Percentiles rank a stretch among this genome's conserved stretches.
phyloP scores from a whole-genome alignment of 2,888 invertebrate species.

The Drosophila affinis region DNA sequence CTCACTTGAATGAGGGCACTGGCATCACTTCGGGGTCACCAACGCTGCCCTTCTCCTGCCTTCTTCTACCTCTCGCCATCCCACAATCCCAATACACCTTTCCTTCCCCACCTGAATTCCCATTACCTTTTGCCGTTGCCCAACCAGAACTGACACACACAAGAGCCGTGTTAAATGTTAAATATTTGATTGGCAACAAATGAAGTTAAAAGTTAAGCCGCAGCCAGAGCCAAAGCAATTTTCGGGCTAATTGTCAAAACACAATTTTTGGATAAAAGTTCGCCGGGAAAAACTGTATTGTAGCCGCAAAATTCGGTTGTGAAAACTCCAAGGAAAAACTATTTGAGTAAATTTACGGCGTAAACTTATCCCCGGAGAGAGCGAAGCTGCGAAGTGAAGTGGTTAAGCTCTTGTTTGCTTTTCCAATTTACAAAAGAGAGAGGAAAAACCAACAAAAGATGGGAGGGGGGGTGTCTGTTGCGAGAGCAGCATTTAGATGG shows the following conservation, averaged over 20 bases:
- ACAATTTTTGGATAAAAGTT: constrained; percentile 8
- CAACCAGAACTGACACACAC: constrained; percentile 13
- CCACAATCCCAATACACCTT: not conserved
- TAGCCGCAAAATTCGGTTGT: constrained; percentile 14
- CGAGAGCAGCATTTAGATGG: constrained; percentile 18
- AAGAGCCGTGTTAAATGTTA: constrained; percentile 36
- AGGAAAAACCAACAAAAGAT: constrained; percentile 36
- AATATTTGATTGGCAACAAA: constrained; percentile 36
- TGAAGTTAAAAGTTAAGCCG: constrained; percentile 15
- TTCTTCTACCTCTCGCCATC: not conserved
- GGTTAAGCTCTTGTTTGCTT: constrained; percentile 47
- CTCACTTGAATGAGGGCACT: no score
- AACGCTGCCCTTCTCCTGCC: no score
- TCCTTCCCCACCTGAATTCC: not conserved
- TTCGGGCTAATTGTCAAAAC: constrained; percentile 31
- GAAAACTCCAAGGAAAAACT: constrained; percentile 35
- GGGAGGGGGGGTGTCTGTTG: not conserved
- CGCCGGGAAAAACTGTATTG: not conserved
- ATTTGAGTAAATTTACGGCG: constrained; percentile 36
- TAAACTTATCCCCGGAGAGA: constrained; percentile 28
- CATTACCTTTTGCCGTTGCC: not conserved
- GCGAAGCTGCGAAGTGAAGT: constrained; percentile 29
- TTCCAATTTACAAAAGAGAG: constrained; percentile 52
- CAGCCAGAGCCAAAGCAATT: not conserved
- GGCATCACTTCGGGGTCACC: no score